Evolutionary conservation across 1,140 invertebrate species (phyloP).

Genomic region (Drosophila persimilis): DNA sequence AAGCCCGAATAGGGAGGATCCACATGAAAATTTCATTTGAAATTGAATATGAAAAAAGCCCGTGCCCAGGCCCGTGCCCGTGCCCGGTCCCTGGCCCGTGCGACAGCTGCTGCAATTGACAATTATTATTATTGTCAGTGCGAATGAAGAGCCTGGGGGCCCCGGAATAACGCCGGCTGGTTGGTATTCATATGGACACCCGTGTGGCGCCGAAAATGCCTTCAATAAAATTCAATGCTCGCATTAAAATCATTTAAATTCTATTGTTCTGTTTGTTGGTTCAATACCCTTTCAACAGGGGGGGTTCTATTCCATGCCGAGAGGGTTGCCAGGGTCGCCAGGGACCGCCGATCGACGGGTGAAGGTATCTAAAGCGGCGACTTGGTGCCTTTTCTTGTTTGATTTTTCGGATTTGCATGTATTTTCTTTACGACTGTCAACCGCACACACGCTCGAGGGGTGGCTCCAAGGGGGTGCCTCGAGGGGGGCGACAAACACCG

Average conservation of each 20-base stretch:
- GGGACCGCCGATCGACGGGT: no score
- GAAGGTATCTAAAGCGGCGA: no score
- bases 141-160: constrained; percentile 50
- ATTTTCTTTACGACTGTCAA: constrained; percentile 52
- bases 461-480: no score
- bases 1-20: neutral
- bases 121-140: constrained; percentile 81
- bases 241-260: constrained; percentile 82
- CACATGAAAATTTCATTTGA: constrained; percentile 78
- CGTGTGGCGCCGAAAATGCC: constrained; percentile 50
- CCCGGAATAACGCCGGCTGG: neutral
- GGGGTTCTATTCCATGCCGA: no score
- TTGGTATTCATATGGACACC: constrained; percentile 68
- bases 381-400: no score
- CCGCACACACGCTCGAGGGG: constrained; percentile 4
- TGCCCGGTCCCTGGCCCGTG: no score
- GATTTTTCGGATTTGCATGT: constrained; percentile 55
- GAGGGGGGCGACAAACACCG: constrained; percentile 39
- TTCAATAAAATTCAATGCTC: constrained; percentile 79
- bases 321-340: no score
- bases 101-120: constrained; percentile 78
- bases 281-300: neutral
- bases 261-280: constrained; percentile 74
- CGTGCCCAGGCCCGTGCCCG: constrained; percentile 3
- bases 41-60: constrained; percentile 75